Evolutionary conservation across 2,888 invertebrate species (phyloP), one percentile per base, ranked within the genome.

Genomic region (Caenorhabditis panamensis): DNA sequence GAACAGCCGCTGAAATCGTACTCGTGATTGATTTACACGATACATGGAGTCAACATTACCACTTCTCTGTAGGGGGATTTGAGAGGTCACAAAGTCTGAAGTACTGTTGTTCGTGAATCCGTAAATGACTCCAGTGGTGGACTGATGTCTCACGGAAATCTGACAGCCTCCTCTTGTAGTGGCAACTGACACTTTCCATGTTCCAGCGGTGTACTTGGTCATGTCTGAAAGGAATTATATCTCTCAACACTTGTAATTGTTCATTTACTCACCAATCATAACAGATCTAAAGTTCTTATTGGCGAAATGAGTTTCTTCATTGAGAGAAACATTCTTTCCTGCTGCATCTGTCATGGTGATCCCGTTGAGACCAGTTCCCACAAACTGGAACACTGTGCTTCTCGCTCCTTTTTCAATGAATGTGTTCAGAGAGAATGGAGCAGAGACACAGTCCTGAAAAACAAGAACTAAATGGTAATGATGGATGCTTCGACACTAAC

Each of bases 91-190:
- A 18, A 20, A 18, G 37, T 76, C 76, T 13, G 24, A 11, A 11
- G 13, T 22, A 18, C 56, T 76, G 6, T 44, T 56, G 9, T 31
- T n/a, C 5, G 76, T 49, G 37, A 76, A 76, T 16, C 76, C 76
- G 18, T 56, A 37, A 11, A 76, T 37, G 13, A 62, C 63, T 28
- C 56, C 77, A 36, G 44, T 67, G 18, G 51, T 16, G 4, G 75
- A 67, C 18, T 54, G 28, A 16, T 75, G 75, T 53, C 75, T 51
- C 4, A 75, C 75, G 20, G 53, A 28, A 9, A 75, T 24, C 37
- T 75, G 75, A 54, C 75, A 75, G 20, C 75, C 75, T 16, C 75
- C 75, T 53, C 75, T 24, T 0, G 67, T 18, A 3, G 75, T 61
- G 1, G 36, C 37, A 16, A 63, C 59, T 0, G 59, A 59, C 2